These are phyloP conservation scores for Orbicella faveolata DNA, from an alignment of 64 coral and sea anemone genomes.

Conservation along the genomic window DNA sequence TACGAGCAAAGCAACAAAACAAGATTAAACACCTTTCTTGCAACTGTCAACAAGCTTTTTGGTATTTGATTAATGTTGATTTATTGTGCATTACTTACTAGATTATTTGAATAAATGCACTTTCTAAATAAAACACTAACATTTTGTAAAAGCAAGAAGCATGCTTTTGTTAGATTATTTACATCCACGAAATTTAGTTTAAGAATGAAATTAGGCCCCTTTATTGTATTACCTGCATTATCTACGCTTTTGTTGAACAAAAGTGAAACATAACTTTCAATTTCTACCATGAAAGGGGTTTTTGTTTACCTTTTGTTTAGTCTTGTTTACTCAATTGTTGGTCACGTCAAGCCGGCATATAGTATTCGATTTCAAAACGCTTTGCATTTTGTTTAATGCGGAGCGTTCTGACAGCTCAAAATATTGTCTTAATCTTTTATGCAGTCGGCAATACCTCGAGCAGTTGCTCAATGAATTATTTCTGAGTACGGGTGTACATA, in stretches of 20 bases:
- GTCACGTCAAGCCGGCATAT: not conserved
- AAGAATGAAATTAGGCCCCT: not conserved
- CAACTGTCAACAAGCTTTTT: not conserved
- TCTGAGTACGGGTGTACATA: not conserved
- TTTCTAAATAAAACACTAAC: not conserved
- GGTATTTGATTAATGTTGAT: constrained; percentile 18
- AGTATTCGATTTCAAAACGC: not conserved
- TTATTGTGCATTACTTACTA: not conserved
- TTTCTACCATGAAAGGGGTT: no score
- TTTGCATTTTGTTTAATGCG: not conserved
- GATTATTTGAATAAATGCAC: not conserved
- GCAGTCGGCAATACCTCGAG: not conserved
- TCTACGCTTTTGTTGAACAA: not conserved
- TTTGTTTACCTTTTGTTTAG: constrained; percentile 13
- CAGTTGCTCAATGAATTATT: not conserved
- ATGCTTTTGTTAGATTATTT: not conserved
- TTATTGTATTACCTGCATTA: not conserved
- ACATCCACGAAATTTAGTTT: no score
- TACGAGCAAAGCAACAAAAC: not conserved
- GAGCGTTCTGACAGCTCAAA: not conserved
- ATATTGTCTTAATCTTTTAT: not conserved
- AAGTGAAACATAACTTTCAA: not conserved
- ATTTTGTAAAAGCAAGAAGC: not conserved
- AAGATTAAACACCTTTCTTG: constrained; percentile 3
- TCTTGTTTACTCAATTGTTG: not conserved